Evolutionary conservation across 2,113 vertebrate species (phyloP), one percentile per base, ranked within the genome.

Genomic region (Labeo rohita): DNA sequence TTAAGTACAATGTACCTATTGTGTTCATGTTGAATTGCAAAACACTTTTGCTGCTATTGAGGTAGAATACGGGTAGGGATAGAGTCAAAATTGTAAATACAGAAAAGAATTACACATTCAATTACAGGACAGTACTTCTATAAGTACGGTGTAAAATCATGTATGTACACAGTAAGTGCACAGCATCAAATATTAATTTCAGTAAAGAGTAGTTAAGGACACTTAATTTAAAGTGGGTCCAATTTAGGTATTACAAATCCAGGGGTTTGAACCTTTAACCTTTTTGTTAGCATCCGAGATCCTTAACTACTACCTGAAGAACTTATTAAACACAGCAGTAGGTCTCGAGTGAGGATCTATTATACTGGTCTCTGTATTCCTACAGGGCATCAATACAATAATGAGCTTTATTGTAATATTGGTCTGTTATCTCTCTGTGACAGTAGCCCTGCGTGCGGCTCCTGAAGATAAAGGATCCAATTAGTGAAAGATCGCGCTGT

Each of bases 401-500:
- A 81, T 81, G 59, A 18, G 75, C 75, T 78, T 78, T 36, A 50
- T 78, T 21, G 21, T 15, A 13, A 66, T 65, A 65, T 50, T 11
- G 23, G 43, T 52, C 80, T 18, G 23, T 8, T 52, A 36, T 83
- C 65, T 70, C 8, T 7, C 23, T 70, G 63, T 10, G 78, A 65
- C 8, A 47, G 39, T 16, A 80, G 77, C 77, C 18, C 16, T 28
- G 43, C 4, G 45, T 21, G n/a, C 2, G 12, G 15, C n/a, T 65
- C 36, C 23, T 68, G 80, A 82, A 82, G 61, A 82, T 49, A 15
- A n/a, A 65, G 23, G 45, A 81, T 81, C 43, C 15, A 81, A 66
- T 81, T 81, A 81, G 63, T 28, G n/a, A 23, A 68, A 18, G 13
- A 50, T 45, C 2, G 15, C 0, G 23, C 47, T 16, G 63, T 54